Conservation (phyloP, 2,113 vertebrate genomes). For the Proteles cristata region DNA sequence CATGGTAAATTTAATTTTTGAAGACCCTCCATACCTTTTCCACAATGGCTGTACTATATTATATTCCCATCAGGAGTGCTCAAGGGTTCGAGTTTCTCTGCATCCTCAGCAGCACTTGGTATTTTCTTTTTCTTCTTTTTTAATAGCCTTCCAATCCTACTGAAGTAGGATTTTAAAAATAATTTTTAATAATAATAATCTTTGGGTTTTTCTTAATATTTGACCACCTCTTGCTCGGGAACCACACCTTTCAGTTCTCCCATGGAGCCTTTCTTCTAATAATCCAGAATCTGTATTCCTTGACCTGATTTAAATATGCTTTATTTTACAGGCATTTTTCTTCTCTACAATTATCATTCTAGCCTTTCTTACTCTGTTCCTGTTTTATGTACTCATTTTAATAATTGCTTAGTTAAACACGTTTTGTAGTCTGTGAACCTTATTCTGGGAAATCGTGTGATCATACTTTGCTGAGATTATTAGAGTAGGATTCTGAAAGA, state of each 20-base stretch:
- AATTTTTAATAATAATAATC: not conserved
- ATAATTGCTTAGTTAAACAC: slow-evolving; percentile 6
- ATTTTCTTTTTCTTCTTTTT: not conserved
- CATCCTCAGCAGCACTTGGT: not conserved
- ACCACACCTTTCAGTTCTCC: not conserved
- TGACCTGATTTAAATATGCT: slow-evolving; percentile 3
- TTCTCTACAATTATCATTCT: not conserved
- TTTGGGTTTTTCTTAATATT: slow-evolving; percentile 32
- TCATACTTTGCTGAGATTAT: slow-evolving; percentile 24
- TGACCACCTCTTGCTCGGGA: not conserved
- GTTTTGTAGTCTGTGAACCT: not conserved
- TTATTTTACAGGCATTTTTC: not conserved
- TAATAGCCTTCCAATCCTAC: not conserved
- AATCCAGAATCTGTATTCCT: not conserved
- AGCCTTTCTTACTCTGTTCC: not conserved
- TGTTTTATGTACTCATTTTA: not conserved
- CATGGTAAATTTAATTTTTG: slow-evolving; percentile 13
- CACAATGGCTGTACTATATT: not conserved
- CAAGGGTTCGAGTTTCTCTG: not conserved
- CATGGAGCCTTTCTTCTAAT: not conserved
- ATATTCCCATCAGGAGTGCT: not conserved
- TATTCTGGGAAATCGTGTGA: not conserved
- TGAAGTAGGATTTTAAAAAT: not conserved
- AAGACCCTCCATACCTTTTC: not conserved
- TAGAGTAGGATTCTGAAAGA: not conserved